phyloP scores from a whole-genome alignment of 2,888 invertebrate species.

The Drosophila vallismaia region DNA sequence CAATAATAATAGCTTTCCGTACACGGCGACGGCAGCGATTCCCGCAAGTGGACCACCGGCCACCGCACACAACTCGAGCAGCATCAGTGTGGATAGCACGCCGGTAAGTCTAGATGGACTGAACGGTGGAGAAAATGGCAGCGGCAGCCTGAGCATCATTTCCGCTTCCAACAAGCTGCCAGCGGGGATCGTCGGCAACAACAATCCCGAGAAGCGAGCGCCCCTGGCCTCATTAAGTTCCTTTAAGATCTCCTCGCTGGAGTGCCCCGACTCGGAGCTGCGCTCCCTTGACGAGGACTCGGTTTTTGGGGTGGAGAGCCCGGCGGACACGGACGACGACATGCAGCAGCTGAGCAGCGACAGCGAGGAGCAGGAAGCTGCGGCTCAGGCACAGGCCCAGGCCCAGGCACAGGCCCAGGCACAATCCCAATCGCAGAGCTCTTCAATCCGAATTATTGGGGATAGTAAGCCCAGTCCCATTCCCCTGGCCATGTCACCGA shows the following conservation, averaged over 20 bases:
- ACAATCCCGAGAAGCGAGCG: slow-evolving; percentile 85
- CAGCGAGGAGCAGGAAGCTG: slow-evolving; percentile 86
- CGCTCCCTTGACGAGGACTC: slow-evolving; percentile 92
- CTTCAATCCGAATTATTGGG: slow-evolving; percentile 13
- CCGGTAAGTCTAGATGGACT: slow-evolving; percentile 75
- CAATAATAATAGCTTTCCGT: slow-evolving; percentile 80
- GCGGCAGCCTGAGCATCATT: slow-evolving; percentile 75
- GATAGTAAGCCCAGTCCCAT: slow-evolving; percentile 20
- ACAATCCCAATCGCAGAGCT: slow-evolving; percentile 13
- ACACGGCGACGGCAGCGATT: slow-evolving; percentile 65
- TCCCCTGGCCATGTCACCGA: slow-evolving; percentile 50
- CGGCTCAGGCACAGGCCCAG: slow-evolving; percentile 33
- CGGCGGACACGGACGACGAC: slow-evolving; percentile 91
- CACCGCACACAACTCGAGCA: slow-evolving; percentile 73
- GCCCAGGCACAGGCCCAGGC: slow-evolving; percentile 10
- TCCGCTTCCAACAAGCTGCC: slow-evolving; percentile 80
- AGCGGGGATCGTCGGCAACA: slow-evolving; percentile 77
- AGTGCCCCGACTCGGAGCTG: slow-evolving; percentile 89
- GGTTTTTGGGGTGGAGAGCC: slow-evolving; percentile 89
- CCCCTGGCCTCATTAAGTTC: slow-evolving; percentile 93
- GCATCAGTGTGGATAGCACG: slow-evolving; percentile 80
- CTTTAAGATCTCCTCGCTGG: slow-evolving; percentile 88
- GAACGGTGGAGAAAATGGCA: slow-evolving; percentile 65
- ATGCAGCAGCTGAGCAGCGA: slow-evolving; percentile 93
- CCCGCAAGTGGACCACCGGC: slow-evolving; percentile 75